Evolutionary conservation across 2,113 vertebrate genomes (phyloP).

Genomic region (Atlantisia rogersi): DNA sequence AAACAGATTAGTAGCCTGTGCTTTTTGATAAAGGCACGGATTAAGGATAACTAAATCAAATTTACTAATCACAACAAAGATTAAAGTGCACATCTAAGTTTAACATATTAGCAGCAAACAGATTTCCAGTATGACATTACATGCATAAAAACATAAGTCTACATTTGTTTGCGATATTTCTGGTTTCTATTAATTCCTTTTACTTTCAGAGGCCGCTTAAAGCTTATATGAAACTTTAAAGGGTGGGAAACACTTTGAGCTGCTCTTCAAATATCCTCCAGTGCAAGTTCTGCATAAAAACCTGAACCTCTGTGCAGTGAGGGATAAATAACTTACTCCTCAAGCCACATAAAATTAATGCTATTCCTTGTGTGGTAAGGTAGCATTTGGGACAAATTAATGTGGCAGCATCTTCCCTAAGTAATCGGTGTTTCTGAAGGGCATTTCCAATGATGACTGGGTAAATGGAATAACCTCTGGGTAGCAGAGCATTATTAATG

Average conservation of each 20-base stretch:
- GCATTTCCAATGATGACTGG: not conserved
- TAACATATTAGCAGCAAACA: not conserved
- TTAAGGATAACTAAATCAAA: not conserved
- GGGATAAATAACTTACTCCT: not conserved
- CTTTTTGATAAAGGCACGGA: not conserved
- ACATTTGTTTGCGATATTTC: not conserved
- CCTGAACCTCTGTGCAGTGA: not conserved
- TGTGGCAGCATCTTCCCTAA: not conserved
- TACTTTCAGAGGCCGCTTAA: not conserved
- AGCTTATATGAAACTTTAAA: not conserved
- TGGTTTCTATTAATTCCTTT: not conserved
- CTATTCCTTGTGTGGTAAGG: not conserved
- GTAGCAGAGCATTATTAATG: not conserved
- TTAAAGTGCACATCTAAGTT: not conserved
- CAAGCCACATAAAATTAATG: not conserved
- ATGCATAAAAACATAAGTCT: not conserved
- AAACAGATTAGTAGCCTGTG: not conserved
- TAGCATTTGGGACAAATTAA: not conserved
- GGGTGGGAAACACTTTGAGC: not conserved
- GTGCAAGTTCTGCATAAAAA: not conserved
- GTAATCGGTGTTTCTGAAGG: not conserved
- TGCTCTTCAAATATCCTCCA: not conserved
- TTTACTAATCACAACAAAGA: not conserved
- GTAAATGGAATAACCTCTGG: not conserved
- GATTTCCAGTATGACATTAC: not conserved